phyloP scores from a whole-genome alignment of 64 coral and sea anemone species.

The Stylophora pistillata region DNA sequence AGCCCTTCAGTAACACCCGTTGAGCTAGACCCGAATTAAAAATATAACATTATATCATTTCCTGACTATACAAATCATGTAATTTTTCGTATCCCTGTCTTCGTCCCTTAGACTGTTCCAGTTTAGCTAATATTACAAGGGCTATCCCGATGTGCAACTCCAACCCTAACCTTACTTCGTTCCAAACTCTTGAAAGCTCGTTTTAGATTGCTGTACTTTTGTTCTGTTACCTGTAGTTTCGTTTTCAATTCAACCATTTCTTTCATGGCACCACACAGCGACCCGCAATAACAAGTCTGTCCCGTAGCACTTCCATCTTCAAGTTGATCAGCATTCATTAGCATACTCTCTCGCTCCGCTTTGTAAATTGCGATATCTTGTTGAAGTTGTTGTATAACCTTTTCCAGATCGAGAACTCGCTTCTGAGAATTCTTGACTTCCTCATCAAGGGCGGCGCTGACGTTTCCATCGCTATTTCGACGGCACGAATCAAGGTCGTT shows the following conservation, averaged over 20 bases:
- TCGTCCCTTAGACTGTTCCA: neutral
- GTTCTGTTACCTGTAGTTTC: conserved; percentile 83
- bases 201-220: conserved; percentile 87
- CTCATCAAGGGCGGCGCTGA: conserved; percentile 71
- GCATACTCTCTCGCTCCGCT: conserved; percentile 39
- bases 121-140: conserved; percentile 78
- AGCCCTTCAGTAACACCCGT: no score
- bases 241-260: conserved; percentile 83
- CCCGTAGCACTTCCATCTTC: conserved; percentile 8
- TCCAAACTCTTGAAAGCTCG: conserved; percentile 75
- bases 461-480: neutral
- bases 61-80: conserved; percentile 4
- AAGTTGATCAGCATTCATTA: neutral
- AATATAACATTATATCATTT: conserved; percentile 6
- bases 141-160: conserved; percentile 87
- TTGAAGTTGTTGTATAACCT: conserved; percentile 85
- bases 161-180: conserved; percentile 77
- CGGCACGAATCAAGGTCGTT: conserved; percentile 51
- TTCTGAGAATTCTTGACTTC: conserved; percentile 87
- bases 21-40: neutral
- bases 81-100: neutral
- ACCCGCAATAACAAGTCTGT: conserved; percentile 86
- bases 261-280: conserved; percentile 92
- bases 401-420: conserved; percentile 85
- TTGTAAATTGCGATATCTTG: conserved; percentile 69